Base-by-base conservation (phyloP, 2,113 vertebrate species). In the Sialia sialis region DNA sequence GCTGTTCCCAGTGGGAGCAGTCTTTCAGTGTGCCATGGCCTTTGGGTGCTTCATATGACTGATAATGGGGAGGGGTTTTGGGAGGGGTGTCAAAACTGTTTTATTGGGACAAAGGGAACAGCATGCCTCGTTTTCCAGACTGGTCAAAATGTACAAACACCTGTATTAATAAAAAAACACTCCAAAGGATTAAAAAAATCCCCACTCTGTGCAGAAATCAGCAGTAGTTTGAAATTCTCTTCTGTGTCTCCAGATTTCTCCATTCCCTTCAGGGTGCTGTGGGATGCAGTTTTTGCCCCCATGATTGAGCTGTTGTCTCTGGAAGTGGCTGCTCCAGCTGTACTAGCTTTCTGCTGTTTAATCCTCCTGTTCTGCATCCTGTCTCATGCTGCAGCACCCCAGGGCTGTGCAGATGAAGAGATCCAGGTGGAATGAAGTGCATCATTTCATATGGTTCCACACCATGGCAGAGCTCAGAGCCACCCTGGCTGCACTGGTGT, bases 261-360 rank as follows among this genome's bases (percentile, higher is more conserved):
- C 0, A 12, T 38, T 89, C 44, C 52, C 29, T 13, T 9, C 54
- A 41, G 63, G 56, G 23, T 29, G 46, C 26, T 55, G n/a, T 32
- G 64, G 55, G 78, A 27, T 19, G 55, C 19, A 29, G 46, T 2
- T 89, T 63, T 48, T 73, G 30, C 14, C 21, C 10, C 18, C 4
- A 0, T 3, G 18, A 25, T 1, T 26, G 75, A 69, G 51, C 41
- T 85, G 54, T 4, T 3, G 0, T 59, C 1, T 2, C 54, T 60
- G 39, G 12, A 27, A 38, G 34, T 18, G 26, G 46, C 89, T 89
- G 60, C 23, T 62, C 23, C 11, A 30, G n/a, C 76, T 30, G 29
- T 16, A 7, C 38, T 34, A n/a, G 27, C 1, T 52, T 30, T 41
- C 41, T 90, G 60, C 75, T 68, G 10, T 13, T 22, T 11, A 34